Conservation (phyloP, 1,140 invertebrate species). For the Tetragonula clypearis region DNA sequence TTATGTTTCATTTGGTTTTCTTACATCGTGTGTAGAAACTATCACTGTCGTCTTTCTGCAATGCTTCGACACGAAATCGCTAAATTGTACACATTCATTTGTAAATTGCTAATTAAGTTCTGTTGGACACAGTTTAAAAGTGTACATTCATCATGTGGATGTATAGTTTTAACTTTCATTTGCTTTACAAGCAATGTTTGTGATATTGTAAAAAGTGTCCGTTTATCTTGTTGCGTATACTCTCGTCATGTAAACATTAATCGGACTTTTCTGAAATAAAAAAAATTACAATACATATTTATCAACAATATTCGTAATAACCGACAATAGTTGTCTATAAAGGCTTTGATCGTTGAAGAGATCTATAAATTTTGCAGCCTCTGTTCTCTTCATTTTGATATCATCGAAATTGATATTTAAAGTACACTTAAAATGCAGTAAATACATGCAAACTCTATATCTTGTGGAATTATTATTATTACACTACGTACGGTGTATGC, state of each 20-base stretch:
- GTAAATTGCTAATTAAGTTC: constrained; percentile 23
- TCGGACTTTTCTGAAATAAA: not conserved
- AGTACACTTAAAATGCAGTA: not conserved
- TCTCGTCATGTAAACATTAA: not conserved
- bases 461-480: not conserved
- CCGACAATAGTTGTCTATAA: not conserved
- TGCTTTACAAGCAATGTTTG: constrained; percentile 16
- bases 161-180: constrained; percentile 10
- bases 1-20: constrained; percentile 19
- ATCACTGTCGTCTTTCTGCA: not conserved
- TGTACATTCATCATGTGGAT: not conserved
- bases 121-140: not conserved
- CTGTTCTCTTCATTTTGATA: not conserved
- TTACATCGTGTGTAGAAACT: not conserved
- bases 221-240: constrained; percentile 8
- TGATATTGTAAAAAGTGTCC: constrained; percentile 22
- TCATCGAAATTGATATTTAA: not conserved
- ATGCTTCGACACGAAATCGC: not conserved
- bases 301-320: not conserved
- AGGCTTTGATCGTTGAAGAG: not conserved
- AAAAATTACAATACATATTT: constrained; percentile 17
- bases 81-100: constrained; percentile 10
- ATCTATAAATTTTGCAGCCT: not conserved
- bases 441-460: not conserved
- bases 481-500: not conserved